phyloP scores from a whole-genome alignment of 2,888 invertebrate genomes.

The Zele albiditarsus region DNA sequence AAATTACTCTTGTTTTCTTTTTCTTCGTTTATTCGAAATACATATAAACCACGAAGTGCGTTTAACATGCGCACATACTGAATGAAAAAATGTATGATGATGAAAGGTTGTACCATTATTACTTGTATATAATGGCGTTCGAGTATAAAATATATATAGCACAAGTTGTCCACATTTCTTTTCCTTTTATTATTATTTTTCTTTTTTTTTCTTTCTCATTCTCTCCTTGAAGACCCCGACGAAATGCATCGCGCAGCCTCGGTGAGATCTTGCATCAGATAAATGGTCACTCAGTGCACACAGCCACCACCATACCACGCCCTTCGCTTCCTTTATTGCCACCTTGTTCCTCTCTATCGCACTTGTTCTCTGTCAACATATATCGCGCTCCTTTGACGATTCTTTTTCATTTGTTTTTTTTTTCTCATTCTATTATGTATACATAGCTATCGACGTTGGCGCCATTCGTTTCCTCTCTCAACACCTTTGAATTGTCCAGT shows the following conservation, averaged over 20 bases:
- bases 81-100: background rate
- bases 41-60: background rate
- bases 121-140: background rate
- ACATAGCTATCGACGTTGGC: background rate
- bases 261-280: conserved; percentile 43
- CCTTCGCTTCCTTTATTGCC: conserved; percentile 26
- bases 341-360: conserved; percentile 21
- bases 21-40: background rate
- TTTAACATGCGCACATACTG: background rate
- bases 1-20: background rate
- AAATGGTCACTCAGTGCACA: conserved; percentile 28
- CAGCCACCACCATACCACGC: conserved; percentile 37
- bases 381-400: background rate
- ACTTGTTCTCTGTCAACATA: conserved; percentile 16
- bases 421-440: background rate
- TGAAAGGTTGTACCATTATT: background rate
- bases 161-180: background rate
- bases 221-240: background rate
- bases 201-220: conserved; percentile 3
- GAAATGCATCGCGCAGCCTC: conserved; percentile 43
- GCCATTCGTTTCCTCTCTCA: conserved; percentile 12
- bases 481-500: background rate
- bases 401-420: background rate
- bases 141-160: background rate
- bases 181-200: conserved; percentile 9